phyloP scores from a whole-genome alignment of 2,113 vertebrate genomes.

The Pycnonotus jocosus region DNA sequence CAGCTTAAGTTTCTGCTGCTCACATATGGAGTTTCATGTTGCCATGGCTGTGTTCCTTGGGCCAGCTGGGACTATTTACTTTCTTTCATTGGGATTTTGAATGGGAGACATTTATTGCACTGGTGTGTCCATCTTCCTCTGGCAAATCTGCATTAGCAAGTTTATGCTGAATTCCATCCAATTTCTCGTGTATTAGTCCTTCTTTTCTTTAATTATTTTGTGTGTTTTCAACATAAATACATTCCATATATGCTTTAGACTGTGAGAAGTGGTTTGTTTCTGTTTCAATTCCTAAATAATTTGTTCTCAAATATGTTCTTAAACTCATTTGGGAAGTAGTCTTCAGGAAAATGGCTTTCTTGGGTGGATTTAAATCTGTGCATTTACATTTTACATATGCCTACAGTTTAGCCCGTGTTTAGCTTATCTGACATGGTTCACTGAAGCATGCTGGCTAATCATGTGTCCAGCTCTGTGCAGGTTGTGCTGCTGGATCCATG shows the following conservation, averaged over 20 bases:
- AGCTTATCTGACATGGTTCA: not conserved
- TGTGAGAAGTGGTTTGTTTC: not conserved
- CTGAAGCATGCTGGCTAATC: not conserved
- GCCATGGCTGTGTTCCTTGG: not conserved
- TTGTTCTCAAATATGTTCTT: not conserved
- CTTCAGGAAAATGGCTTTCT: not conserved
- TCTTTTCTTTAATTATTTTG: not conserved
- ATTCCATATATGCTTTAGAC: not conserved
- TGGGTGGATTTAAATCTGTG: not conserved
- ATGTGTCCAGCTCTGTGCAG: rapidly evolving
- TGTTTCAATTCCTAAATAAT: not conserved
- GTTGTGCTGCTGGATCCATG: not conserved
- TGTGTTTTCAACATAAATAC: not conserved
- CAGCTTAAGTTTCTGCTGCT: not conserved
- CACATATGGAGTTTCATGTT: not conserved
- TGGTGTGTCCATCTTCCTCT: not conserved
- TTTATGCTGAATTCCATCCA: not conserved
- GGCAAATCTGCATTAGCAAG: not conserved
- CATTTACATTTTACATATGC: not conserved
- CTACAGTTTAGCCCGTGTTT: rapidly evolving
- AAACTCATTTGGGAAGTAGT: not conserved
- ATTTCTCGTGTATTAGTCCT: not conserved
- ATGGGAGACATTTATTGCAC: not conserved
- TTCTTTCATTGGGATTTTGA: not conserved
- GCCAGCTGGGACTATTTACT: constrained; percentile 10